Evolutionary conservation across 1,140 invertebrate species (phyloP).

Genomic region (Aculops lycopersici): DNA sequence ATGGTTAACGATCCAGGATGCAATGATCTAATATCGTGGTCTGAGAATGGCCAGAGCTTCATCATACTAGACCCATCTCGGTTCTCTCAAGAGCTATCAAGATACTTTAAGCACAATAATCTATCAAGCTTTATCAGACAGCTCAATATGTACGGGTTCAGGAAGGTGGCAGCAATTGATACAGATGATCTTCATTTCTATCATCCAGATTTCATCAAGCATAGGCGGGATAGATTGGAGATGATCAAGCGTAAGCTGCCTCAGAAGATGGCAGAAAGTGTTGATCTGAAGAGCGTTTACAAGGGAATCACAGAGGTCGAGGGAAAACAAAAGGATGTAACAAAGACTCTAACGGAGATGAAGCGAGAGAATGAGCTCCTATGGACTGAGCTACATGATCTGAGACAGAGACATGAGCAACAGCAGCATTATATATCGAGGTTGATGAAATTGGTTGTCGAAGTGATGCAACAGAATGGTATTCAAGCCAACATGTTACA

Average conservation of each 20-base stretch:
- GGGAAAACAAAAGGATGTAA: conserved; percentile 53
- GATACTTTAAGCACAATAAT: conserved; percentile 97
- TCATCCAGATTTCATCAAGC: conserved; percentile 61
- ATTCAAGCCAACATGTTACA: conserved; percentile 14
- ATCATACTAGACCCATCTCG: conserved; percentile 68
- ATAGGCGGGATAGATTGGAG: conserved; percentile 44
- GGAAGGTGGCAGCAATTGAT: conserved; percentile 68
- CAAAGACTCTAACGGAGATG: conserved; percentile 46
- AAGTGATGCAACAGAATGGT: conserved; percentile 34
- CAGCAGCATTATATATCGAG: conserved; percentile 94
- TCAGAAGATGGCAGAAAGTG: conserved; percentile 7
- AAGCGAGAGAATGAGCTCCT: conserved; percentile 79
- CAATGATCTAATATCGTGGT: conserved; percentile 77
- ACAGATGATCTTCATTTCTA: conserved; percentile 82
- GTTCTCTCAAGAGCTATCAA: conserved; percentile 54
- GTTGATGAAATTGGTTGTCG: conserved; percentile 67
- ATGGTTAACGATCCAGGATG: conserved; percentile 67
- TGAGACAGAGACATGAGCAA: conserved; percentile 70
- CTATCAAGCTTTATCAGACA: conserved; percentile 93
- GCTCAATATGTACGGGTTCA: conserved; percentile 66
- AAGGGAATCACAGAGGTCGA: conserved; percentile 54
- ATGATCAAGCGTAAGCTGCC: conserved; percentile 63
- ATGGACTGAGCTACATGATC: conserved; percentile 61
- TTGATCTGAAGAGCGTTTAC: conserved; percentile 27
- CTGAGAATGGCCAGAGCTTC: conserved; percentile 63